A percentile compares a stretch with the other conserved stretches of the same genome.
phyloP scores from a whole-genome alignment of 2,113 vertebrate species.

The Nerophis ophidion region DNA sequence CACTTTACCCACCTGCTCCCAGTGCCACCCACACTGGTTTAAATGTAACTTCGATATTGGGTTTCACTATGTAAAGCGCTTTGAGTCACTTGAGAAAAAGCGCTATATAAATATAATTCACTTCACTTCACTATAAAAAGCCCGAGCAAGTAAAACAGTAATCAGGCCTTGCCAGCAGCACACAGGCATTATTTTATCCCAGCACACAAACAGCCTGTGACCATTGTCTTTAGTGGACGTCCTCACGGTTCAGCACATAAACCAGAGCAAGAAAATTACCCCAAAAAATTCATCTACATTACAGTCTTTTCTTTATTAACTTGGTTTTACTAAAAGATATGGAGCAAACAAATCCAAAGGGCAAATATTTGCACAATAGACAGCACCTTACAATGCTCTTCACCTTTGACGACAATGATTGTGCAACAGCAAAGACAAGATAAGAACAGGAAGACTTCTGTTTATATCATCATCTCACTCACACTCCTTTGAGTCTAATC shows the following conservation, averaged over 20 bases:
- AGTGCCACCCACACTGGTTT: no score
- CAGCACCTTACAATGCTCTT: no score
- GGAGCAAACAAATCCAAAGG: no score
- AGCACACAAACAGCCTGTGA: slow-evolving; percentile 50
- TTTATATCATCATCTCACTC: neutral
- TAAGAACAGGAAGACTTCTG: slow-evolving; percentile 6
- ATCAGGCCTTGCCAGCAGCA: slow-evolving; percentile 41
- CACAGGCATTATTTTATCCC: slow-evolving; percentile 44
- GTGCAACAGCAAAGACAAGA: slow-evolving; percentile 1
- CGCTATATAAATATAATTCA: no score
- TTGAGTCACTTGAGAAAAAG: no score
- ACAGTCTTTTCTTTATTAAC: no score
- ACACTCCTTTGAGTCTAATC: neutral
- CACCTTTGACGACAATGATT: neutral
- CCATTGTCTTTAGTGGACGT: slow-evolving; percentile 37
- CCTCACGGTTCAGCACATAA: slow-evolving; percentile 35
- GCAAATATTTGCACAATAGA: neutral
- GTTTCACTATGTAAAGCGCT: no score
- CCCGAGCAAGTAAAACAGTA: slow-evolving; percentile 47
- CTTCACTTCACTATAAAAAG: no score
- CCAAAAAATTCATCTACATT: no score
- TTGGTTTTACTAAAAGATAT: no score
- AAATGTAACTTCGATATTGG: no score
- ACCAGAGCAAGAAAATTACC: slow-evolving; percentile 1
- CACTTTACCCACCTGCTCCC: no score